phyloP scores from a whole-genome alignment of 2,113 vertebrate genomes.

The Toxostoma redivivum region DNA sequence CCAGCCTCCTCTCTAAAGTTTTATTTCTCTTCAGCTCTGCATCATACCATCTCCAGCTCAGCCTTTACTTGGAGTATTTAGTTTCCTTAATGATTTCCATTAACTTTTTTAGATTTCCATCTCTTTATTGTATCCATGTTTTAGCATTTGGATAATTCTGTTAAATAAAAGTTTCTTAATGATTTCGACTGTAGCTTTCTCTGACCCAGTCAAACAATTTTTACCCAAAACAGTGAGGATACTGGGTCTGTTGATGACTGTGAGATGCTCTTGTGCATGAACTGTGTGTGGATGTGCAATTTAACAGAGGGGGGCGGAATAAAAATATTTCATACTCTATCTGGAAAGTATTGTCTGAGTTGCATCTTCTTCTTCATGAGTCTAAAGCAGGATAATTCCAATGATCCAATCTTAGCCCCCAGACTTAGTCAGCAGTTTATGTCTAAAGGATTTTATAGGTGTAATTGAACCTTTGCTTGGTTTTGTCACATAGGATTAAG shows the following conservation, averaged over 20 bases:
- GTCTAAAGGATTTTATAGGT: background rate
- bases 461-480: background rate
- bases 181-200: background rate
- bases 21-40: background rate
- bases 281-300: background rate
- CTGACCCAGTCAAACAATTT: background rate
- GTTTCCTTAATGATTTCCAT: background rate
- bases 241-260: background rate
- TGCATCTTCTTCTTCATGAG: background rate
- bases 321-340: background rate
- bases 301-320: fast-evolving
- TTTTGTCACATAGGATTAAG: background rate
- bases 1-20: background rate
- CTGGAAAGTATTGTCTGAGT: background rate
- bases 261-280: background rate
- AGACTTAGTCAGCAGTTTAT: background rate
- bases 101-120: background rate
- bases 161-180: background rate
- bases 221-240: background rate
- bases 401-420: background rate
- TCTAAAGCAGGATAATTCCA: background rate
- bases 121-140: background rate
- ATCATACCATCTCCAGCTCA: background rate
- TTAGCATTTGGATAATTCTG: background rate
- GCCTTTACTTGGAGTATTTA: background rate